These are phyloP conservation scores for Cerastis leucographa DNA, from an alignment of 2,888 invertebrate species.

Conservation along the genomic window DNA sequence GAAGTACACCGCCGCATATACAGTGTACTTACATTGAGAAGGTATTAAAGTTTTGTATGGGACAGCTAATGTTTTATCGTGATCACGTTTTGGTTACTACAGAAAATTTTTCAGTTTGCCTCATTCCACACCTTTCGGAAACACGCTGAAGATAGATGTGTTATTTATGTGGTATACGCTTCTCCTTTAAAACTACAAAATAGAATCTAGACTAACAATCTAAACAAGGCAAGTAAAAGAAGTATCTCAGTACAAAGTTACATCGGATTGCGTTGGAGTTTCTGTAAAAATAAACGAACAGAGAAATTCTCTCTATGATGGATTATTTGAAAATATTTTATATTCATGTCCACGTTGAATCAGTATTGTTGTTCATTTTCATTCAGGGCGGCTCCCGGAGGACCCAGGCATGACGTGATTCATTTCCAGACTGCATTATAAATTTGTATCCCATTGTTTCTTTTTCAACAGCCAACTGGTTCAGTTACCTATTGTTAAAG, in stretches of 20 bases:
- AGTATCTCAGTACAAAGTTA: constrained; percentile 42
- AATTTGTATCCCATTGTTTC: constrained; percentile 88
- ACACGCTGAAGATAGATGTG: too few species aligned
- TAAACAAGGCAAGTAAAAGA: constrained; percentile 41
- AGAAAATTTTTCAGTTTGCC: too few species aligned
- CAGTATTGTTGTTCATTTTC: constrained; percentile 86
- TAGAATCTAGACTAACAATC: constrained; percentile 33
- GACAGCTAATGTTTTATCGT: too few species aligned
- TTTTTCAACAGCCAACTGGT: constrained; percentile 84
- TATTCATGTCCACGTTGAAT: constrained; percentile 75
- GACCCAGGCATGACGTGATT: constrained; percentile 85
- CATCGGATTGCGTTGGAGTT: constrained; percentile 37
- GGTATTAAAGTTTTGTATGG: too few species aligned
- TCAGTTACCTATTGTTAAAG: constrained; percentile 85
- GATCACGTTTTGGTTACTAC: too few species aligned
- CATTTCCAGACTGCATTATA: constrained; percentile 88
- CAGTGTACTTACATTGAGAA: too few species aligned
- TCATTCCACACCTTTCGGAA: too few species aligned
- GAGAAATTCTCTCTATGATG: constrained; percentile 54
- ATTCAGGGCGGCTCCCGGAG: constrained; percentile 82
- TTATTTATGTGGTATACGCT: background rate
- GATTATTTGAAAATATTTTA: constrained; percentile 74
- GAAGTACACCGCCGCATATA: too few species aligned
- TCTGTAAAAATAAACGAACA: constrained; percentile 54
- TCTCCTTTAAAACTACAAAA: constrained; percentile 20